Evolutionary conservation across 2,797 vertebrate species (phyloP).

Genomic region (Salarias fasciatus): DNA sequence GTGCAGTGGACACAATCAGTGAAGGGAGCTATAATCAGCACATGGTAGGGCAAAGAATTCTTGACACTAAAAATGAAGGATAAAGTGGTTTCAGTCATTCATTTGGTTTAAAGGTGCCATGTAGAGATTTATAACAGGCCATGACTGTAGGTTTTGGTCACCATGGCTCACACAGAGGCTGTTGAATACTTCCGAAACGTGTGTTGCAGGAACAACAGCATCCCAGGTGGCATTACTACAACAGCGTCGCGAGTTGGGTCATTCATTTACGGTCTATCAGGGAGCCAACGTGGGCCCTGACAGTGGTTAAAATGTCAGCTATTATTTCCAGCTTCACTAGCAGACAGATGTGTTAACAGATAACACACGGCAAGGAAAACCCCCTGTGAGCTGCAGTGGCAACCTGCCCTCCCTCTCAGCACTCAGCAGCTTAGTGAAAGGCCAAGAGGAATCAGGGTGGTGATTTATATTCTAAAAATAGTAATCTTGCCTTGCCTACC

Average conservation of each 20-base stretch:
- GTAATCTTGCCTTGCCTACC: slow-evolving; percentile 49
- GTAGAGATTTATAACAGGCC: too few species aligned
- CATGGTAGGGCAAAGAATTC: too few species aligned
- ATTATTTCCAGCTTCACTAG: slow-evolving; percentile 37
- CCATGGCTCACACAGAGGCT: too few species aligned
- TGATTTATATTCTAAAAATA: slow-evolving; percentile 78
- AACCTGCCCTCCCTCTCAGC: slow-evolving; percentile 65
- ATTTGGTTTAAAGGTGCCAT: too few species aligned
- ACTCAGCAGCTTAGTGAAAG: slow-evolving; percentile 77
- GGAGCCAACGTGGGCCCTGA: slow-evolving; percentile 7
- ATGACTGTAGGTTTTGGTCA: too few species aligned
- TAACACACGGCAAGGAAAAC: slow-evolving; percentile 60
- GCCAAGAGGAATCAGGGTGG: slow-evolving; percentile 73
- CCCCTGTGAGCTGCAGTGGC: slow-evolving; percentile 61
- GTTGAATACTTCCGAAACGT: too few species aligned
- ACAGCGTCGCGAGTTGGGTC: not conserved
- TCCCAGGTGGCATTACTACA: not conserved
- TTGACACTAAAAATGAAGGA: too few species aligned
- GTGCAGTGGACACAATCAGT: too few species aligned
- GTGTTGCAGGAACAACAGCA: not conserved
- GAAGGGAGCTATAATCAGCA: too few species aligned
- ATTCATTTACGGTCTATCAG: slow-evolving; percentile 17
- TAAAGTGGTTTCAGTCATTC: too few species aligned
- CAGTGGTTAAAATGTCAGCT: slow-evolving; percentile 30
- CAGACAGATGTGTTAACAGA: slow-evolving; percentile 65